A percentile compares a stretch with the other conserved stretches of the same genome.
phyloP scores from a whole-genome alignment of 1,140 invertebrate genomes.

The Caenorhabditis latens region DNA sequence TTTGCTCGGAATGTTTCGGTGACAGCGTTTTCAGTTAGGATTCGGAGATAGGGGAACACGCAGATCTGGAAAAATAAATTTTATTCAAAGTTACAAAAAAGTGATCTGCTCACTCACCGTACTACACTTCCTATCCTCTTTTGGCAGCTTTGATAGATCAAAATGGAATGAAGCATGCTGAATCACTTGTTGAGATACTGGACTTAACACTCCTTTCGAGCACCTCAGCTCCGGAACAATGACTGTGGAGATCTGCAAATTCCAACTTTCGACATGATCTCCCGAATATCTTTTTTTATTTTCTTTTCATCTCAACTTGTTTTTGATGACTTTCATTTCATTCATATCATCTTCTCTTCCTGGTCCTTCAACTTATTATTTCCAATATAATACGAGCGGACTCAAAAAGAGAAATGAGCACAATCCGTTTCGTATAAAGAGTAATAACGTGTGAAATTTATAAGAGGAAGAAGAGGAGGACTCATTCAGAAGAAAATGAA shows the following conservation, averaged over 20 bases:
- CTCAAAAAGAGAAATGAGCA: constrained; percentile 14
- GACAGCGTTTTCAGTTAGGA: constrained; percentile 40
- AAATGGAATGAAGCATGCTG: constrained; percentile 63
- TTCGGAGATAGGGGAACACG: constrained; percentile 58
- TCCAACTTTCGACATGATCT: background rate
- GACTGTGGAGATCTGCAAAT: constrained; percentile 53
- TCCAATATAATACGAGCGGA: background rate
- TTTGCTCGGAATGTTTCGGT: constrained; percentile 62
- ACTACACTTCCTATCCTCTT: constrained; percentile 32
- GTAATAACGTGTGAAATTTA: constrained; percentile 52
- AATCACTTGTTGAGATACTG: constrained; percentile 59
- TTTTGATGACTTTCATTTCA: constrained; percentile 36
- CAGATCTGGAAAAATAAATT: constrained; percentile 31
- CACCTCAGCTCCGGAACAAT: constrained; percentile 56
- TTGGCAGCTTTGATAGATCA: constrained; percentile 49
- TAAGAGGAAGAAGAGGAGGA: background rate
- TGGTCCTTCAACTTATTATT: background rate
- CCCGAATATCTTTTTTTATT: background rate
- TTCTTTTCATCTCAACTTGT: background rate
- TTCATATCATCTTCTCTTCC: background rate
- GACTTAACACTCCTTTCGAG: constrained; percentile 57
- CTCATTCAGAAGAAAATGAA: background rate
- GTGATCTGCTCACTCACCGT: background rate
- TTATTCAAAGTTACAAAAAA: too few species aligned
- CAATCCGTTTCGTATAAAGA: background rate